Percentiles rank a stretch among this genome's conserved stretches.
phyloP scores from a whole-genome alignment of 2,888 invertebrate species.

The Melipona bicolor region DNA sequence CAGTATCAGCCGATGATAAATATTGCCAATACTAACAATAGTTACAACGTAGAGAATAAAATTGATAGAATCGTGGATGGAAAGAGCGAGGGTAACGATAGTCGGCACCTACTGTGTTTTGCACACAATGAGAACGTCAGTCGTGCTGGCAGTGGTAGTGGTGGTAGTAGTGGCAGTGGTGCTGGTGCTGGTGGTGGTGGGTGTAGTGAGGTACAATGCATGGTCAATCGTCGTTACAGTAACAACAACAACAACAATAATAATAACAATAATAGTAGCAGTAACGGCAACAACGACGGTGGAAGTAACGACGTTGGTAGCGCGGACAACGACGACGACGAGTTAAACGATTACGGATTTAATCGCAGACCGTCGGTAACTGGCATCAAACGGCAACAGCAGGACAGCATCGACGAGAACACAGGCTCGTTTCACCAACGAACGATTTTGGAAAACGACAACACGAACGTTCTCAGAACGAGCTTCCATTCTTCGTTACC shows the following conservation, averaged over 20 bases:
- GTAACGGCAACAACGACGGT: conserved; percentile 85
- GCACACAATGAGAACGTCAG: conserved; percentile 92
- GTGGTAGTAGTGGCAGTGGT: not conserved
- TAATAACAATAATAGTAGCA: conserved; percentile 92
- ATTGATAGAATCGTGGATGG: conserved; percentile 2
- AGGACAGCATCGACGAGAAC: conserved; percentile 92
- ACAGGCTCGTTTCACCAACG: conserved; percentile 87
- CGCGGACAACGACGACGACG: conserved; percentile 83
- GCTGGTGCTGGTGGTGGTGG: not conserved
- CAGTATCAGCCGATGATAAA: conserved; percentile 15
- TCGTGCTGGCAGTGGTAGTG: conserved; percentile 83
- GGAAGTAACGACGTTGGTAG: conserved; percentile 80
- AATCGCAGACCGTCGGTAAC: conserved; percentile 95
- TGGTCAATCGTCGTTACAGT: conserved; percentile 83
- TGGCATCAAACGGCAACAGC: conserved; percentile 94
- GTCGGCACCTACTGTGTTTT: conserved; percentile 72
- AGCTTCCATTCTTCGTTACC: conserved; percentile 69
- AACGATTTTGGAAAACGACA: conserved; percentile 79
- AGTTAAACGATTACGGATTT: conserved; percentile 96
- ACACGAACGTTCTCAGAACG: conserved; percentile 66
- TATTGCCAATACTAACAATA: not conserved
- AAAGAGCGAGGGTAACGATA: conserved; percentile 39
- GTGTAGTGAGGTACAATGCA: not conserved
- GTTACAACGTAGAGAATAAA: conserved; percentile 8
- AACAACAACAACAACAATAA: conserved; percentile 90